Base-by-base conservation (phyloP, 2,797 vertebrate species). In the Steatocranus sp. region DNA sequence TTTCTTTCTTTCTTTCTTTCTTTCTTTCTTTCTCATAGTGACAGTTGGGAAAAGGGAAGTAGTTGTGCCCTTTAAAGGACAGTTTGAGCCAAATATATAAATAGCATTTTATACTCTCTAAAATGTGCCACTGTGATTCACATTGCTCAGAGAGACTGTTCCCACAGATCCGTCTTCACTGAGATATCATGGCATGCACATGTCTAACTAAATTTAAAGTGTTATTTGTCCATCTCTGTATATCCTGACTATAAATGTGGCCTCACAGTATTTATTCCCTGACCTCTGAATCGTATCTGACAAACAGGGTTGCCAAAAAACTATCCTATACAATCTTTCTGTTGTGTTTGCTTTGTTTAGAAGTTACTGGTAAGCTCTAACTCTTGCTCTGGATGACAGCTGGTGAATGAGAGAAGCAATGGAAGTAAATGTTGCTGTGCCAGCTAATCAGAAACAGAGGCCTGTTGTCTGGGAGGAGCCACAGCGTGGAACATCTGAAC, bases 371-470 rank as follows among this genome's bases (percentile, higher is more conserved):
- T 56, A 11, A 63, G 58, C 70, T 81, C 51, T 5, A 5, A 54
- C 81, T 85, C 36, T 63, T 61, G 41, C 32, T 79, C 75, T 75
- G 66, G 83, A 73, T 66, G 82, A 74, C 83, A 83, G 88, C 88
- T 89, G 80, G 74, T 73, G 80, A 84, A 85, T 79, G 74, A 80
- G 49, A 63, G 82, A 80, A 63, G 43, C 48, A n/a, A 53, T 78
- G 75, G 49, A 84, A 89, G 84, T 88, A 79, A 81, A 81, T 58
- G 86, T 81, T 86, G 78, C 82, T 82, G 76, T 82, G 84, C 43
- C 8, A 9, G 83, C 73, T 92, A 89, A 93, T 91, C 87, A 91
- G 79, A 94, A 93, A 86, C 94, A 92, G 86, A 92, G 83, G 85
- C 76, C 74, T 76, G 79, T 92, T 92, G 91, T 86, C 86, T 88